A percentile compares a stretch with the other conserved stretches of the same genome.
phyloP scores from a whole-genome alignment of 1,140 invertebrate genomes.

The Charaxes varanes region DNA sequence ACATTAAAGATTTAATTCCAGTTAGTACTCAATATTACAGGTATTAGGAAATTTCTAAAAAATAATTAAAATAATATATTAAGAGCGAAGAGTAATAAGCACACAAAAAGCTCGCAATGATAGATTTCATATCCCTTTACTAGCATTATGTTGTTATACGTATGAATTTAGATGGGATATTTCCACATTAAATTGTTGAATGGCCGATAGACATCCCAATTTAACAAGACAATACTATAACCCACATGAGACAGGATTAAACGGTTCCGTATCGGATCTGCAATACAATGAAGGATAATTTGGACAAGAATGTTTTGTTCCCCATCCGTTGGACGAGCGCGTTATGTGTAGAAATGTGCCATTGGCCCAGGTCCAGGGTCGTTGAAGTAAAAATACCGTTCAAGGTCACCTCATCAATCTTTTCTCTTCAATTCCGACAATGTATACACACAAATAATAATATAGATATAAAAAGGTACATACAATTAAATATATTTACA shows the following conservation, averaged over 20 bases:
- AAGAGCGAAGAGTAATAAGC: slow-evolving; percentile 30
- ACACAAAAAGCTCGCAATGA: slow-evolving; percentile 38
- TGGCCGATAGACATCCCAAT: too few species aligned
- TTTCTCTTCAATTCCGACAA: slow-evolving; percentile 17
- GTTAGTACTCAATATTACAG: too few species aligned
- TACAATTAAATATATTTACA: slow-evolving; percentile 3
- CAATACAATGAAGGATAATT: background rate
- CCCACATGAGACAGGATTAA: too few species aligned
- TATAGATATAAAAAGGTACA: slow-evolving; percentile 10
- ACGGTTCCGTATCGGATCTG: too few species aligned
- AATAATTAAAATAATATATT: too few species aligned
- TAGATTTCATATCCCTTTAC: slow-evolving; percentile 67
- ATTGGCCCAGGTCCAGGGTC: slow-evolving; percentile 21
- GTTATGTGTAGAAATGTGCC: slow-evolving; percentile 18
- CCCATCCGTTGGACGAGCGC: slow-evolving; percentile 1
- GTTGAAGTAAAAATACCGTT: slow-evolving; percentile 22
- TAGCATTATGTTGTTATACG: slow-evolving; percentile 24
- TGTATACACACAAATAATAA: slow-evolving; percentile 12
- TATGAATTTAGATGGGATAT: slow-evolving; percentile 4
- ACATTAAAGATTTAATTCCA: too few species aligned
- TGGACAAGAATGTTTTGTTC: background rate
- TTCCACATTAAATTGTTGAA: too few species aligned
- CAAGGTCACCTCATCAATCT: slow-evolving; percentile 22
- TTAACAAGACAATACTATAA: background rate
- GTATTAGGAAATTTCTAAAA: too few species aligned